phyloP scores from a whole-genome alignment of 1,140 invertebrate species.

The Oncopeltus fasciatus region DNA sequence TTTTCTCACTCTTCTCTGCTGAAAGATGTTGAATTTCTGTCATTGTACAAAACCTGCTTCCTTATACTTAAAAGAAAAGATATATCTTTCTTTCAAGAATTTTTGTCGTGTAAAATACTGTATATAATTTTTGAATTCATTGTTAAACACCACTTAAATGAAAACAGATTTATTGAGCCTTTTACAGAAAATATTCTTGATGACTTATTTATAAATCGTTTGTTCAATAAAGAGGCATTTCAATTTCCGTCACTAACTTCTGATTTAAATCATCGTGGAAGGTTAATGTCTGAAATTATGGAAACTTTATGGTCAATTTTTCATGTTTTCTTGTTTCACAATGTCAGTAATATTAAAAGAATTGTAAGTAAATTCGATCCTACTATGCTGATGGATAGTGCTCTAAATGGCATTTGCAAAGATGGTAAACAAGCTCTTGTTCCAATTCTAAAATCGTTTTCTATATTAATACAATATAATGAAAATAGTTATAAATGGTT shows the following conservation, averaged over 20 bases:
- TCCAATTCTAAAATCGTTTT: slow-evolving; percentile 17
- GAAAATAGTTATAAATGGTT: background rate
- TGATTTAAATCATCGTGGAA: background rate
- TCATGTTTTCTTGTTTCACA: background rate
- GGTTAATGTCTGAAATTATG: background rate
- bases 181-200: background rate
- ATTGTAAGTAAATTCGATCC: background rate
- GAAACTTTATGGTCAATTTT: background rate
- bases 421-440: slow-evolving; percentile 20
- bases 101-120: background rate
- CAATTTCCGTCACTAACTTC: background rate
- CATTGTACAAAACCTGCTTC: background rate
- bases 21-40: too few relatives aligned
- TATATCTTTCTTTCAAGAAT: background rate
- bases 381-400: slow-evolving; percentile 13
- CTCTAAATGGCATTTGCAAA: slow-evolving; percentile 21
- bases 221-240: background rate
- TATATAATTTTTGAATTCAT: background rate
- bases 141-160: background rate
- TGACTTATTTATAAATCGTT: background rate
- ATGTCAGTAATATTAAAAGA: background rate
- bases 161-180: background rate
- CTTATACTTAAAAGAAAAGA: background rate
- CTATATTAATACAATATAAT: slow-evolving; percentile 11
- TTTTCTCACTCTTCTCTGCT: too few relatives aligned